Percentiles rank a stretch among this genome's conserved stretches.
Evolutionary conservation across 2,888 invertebrate genomes (phyloP).

Genomic region (Chloromyia formosa): DNA sequence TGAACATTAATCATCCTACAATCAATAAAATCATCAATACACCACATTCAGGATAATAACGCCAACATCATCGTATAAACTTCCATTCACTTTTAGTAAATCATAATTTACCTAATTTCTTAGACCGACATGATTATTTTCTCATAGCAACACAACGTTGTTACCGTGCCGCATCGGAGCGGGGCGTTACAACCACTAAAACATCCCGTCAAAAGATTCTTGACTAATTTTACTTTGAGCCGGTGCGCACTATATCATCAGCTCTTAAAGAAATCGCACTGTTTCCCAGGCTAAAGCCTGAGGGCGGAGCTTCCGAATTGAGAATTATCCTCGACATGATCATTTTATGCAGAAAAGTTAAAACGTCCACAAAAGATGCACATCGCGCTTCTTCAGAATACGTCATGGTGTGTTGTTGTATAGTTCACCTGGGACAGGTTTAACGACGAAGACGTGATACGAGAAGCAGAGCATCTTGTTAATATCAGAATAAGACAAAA

Average conservation of each 20-base stretch:
- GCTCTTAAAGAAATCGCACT: background rate
- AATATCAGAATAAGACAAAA: background rate
- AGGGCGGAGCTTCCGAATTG: constrained; percentile 64
- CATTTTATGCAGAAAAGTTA: background rate
- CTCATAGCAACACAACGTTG: background rate
- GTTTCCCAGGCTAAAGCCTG: constrained; percentile 51
- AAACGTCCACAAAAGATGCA: background rate
- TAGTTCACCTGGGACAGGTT: constrained; percentile 5
- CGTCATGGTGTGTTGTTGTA: background rate
- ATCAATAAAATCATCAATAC: no score
- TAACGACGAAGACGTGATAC: constrained; percentile 2
- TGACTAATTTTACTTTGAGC: constrained; percentile 28
- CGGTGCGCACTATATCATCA: constrained; percentile 34
- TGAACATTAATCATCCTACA: no score
- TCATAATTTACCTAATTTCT: background rate
- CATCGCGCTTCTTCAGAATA: background rate
- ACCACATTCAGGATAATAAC: no score
- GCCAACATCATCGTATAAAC: no score
- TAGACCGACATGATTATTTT: background rate
- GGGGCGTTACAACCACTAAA: constrained; percentile 5
- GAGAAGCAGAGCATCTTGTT: background rate
- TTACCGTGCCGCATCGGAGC: background rate
- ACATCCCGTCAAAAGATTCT: constrained; percentile 18
- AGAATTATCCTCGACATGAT: constrained; percentile 51
- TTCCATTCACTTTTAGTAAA: no score